Conservation (phyloP, 2,113 vertebrate species). For the Saguinus imperator region DNA sequence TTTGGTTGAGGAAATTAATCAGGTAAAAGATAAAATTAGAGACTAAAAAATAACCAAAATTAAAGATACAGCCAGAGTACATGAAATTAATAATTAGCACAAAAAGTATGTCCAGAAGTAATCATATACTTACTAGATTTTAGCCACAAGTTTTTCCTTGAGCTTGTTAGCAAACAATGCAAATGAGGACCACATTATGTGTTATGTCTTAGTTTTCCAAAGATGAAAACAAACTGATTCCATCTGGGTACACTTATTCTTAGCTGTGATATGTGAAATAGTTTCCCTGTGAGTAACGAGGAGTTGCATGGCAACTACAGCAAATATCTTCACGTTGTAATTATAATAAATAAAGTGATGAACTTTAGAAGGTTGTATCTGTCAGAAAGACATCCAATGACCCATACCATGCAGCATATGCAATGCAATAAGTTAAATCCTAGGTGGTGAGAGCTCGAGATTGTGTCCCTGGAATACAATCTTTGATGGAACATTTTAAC, state of each 20-base stretch:
- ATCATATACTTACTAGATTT: not conserved
- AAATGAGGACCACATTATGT: not conserved
- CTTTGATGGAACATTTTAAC: not conserved
- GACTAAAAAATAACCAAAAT: not conserved
- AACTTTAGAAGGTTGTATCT: not conserved
- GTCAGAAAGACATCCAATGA: not conserved
- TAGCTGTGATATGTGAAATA: not conserved
- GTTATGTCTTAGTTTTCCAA: not conserved
- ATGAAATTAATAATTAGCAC: not conserved
- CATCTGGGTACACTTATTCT: not conserved
- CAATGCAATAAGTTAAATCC: not conserved
- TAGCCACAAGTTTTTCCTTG: not conserved
- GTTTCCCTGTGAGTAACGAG: not conserved
- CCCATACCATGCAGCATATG: not conserved
- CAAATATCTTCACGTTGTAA: not conserved
- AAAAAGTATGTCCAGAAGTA: not conserved
- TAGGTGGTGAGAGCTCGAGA: not conserved
- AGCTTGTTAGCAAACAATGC: not conserved
- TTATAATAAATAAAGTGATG: not conserved
- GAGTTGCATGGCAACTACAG: not conserved
- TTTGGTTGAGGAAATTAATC: not conserved
- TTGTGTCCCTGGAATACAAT: not conserved
- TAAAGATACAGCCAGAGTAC: not conserved
- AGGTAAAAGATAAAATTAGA: not conserved
- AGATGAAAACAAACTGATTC: not conserved